Conservation (phyloP, 2,797 vertebrate species). For the Clarias fuscus region DNA sequence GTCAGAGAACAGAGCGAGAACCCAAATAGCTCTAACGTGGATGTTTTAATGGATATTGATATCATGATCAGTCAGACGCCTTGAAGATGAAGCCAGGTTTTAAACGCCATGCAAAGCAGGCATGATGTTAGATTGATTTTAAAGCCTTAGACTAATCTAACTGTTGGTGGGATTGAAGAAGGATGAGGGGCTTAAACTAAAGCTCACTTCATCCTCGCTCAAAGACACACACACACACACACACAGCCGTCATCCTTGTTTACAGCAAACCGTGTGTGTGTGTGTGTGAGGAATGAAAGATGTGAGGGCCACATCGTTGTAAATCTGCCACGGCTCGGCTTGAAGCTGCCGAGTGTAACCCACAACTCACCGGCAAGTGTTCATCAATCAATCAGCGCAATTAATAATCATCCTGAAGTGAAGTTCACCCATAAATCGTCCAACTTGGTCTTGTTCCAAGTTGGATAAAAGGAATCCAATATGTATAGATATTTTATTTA, state of each 20-base stretch:
- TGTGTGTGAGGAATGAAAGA: slow-evolving; percentile 31
- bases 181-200: slow-evolving; percentile 5
- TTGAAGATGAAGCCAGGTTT: neutral
- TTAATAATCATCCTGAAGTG: slow-evolving; percentile 48
- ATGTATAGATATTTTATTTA: neutral
- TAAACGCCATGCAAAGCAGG: neutral
- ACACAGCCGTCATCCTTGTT: slow-evolving; percentile 8
- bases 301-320: slow-evolving; percentile 21
- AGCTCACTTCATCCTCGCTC: neutral
- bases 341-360: slow-evolving; percentile 34
- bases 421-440: slow-evolving; percentile 25
- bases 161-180: neutral
- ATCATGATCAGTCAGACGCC: neutral
- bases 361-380: slow-evolving; percentile 54
- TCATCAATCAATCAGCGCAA: slow-evolving; percentile 56
- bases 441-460: neutral
- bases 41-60: neutral
- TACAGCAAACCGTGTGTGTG: slow-evolving; percentile 19
- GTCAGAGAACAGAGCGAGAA: slow-evolving; percentile 49
- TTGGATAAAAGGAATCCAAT: slow-evolving; percentile 3
- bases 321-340: slow-evolving; percentile 44
- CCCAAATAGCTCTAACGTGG: neutral
- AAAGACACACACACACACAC: slow-evolving; percentile 16
- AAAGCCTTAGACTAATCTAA: neutral
- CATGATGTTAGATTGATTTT: slow-evolving; percentile 18